These are phyloP conservation scores for Ancistrus triradiatus DNA, from an alignment of 2,113 vertebrate species.

Conservation along the genomic window DNA sequence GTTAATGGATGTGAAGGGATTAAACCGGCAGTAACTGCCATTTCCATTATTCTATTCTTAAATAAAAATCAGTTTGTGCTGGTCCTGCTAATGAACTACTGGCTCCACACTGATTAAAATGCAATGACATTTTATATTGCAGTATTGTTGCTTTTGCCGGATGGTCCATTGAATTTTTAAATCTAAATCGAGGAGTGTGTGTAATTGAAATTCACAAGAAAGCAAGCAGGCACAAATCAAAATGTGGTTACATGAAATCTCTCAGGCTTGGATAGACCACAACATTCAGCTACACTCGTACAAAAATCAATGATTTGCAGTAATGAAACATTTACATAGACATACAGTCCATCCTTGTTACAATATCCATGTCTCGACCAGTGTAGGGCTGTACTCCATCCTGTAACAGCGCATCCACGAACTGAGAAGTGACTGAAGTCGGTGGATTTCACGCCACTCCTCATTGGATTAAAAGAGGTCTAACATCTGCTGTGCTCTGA, in stretches of 20 bases:
- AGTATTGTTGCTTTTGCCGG: conserved; percentile 34
- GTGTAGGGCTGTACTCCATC: background rate
- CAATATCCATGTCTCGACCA: background rate
- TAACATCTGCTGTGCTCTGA: conserved; percentile 28
- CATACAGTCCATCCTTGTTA: background rate
- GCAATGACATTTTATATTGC: conserved; percentile 35
- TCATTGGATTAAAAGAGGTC: conserved; percentile 24
- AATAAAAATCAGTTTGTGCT: conserved; percentile 20
- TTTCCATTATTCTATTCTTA: conserved; percentile 36
- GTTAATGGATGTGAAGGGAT: conserved; percentile 22
- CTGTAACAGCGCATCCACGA: no score
- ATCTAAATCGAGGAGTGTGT: no score
- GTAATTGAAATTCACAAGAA: no score
- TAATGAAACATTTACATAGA: background rate
- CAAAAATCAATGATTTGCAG: no score
- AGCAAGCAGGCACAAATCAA: no score
- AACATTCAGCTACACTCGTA: background rate
- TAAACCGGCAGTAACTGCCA: conserved; percentile 35
- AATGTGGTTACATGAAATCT: no score
- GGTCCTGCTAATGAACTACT: conserved; percentile 35
- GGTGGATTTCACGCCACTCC: conserved; percentile 26
- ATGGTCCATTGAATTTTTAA: conserved; percentile 16
- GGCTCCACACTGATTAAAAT: conserved; percentile 36
- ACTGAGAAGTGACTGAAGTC: no score
- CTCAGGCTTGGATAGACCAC: background rate